Evolutionary conservation across 2,113 vertebrate genomes (phyloP).

Genomic region (Silurus meridionalis): DNA sequence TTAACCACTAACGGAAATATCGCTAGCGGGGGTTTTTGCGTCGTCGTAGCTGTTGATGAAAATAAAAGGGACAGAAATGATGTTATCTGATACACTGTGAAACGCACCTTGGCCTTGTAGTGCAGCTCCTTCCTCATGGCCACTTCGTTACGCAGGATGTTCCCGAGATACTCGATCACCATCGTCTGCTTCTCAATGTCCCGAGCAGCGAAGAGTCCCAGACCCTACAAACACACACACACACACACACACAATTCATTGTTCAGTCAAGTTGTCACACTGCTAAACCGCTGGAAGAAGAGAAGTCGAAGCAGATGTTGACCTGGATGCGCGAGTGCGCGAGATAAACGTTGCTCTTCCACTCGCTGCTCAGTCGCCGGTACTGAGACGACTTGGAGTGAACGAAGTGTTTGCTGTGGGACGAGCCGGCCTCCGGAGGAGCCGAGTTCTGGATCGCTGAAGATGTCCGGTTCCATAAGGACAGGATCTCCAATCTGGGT

Average conservation of each 20-base stretch:
- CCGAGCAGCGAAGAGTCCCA: conserved; percentile 94
- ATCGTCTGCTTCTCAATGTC: conserved; percentile 99
- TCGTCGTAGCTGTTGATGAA: not conserved
- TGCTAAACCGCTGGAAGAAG: not conserved
- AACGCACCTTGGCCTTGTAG: conserved; percentile 87
- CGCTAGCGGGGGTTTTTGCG: too few relatives aligned
- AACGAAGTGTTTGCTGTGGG: conserved; percentile 93
- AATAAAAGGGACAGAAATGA: not conserved
- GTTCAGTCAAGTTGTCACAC: too few relatives aligned
- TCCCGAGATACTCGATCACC: conserved; percentile 98
- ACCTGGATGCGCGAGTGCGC: conserved; percentile 94
- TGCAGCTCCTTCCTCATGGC: conserved; percentile 90
- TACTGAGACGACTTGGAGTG: conserved; percentile 98
- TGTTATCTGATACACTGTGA: not conserved
- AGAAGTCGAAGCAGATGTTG: not conserved
- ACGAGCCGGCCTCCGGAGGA: conserved; percentile 84
- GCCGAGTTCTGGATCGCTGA: conserved; percentile 94
- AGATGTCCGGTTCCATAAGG: conserved; percentile 86
- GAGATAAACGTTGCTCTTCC: conserved; percentile 94
- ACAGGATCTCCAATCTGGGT: conserved; percentile 81
- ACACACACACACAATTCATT: not conserved
- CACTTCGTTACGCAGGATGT: conserved; percentile 92
- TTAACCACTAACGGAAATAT: too few relatives aligned
- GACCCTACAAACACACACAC: conserved; percentile 74
- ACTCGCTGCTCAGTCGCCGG: conserved; percentile 95